Base-by-base conservation (phyloP, 1,140 invertebrate genomes). In the Trichonephila clavipes region DNA sequence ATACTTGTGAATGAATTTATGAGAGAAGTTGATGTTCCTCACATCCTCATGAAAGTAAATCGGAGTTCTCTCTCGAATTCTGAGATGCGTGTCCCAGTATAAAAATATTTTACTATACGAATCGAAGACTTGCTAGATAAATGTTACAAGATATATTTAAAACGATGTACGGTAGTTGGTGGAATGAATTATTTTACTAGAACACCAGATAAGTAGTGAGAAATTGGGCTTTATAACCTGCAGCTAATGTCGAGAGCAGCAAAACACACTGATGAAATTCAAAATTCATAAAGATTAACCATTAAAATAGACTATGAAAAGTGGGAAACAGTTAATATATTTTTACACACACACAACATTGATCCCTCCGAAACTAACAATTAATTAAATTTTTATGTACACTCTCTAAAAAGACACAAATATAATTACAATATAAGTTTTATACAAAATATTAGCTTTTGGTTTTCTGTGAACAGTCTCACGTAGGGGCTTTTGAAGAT, bases 241-340 rank as follows among this genome's bases (percentile, higher is more conserved):
- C 18, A 12, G 7, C 14, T 77, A 28, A 12, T 8, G 14, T 34
- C 28, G 5, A 77, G 18, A 77, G 34, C 14, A 40, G 72, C 72
- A 40, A 77, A 69, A 69, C 66, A 69, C 64, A 66, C 24, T 28
- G 66, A 69, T 69, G 66, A 69, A 21, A 28, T 69, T 18, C 34
- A 16, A 34, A 28, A 24, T 28, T 24, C 34, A 34, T 6, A 77
- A 77, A 77, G 34, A 40, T 77, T 77, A 77, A 77, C 28, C 18
- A 77, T 24, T 77, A 77, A 77, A 77, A 77, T 77, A 77, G 72
- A 77, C 72, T 77, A 77, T 77, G 72, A 40, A 77, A 77, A 14
- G 34, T 34, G 28, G 72, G 28, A 28, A 77, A 77, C 72, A 77
- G 7, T 69, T 77, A 77, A 77, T 40, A 77, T 77, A 77, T 77